Base-by-base conservation (phyloP, 1,140 invertebrate species). In the Bombus turneri region DNA sequence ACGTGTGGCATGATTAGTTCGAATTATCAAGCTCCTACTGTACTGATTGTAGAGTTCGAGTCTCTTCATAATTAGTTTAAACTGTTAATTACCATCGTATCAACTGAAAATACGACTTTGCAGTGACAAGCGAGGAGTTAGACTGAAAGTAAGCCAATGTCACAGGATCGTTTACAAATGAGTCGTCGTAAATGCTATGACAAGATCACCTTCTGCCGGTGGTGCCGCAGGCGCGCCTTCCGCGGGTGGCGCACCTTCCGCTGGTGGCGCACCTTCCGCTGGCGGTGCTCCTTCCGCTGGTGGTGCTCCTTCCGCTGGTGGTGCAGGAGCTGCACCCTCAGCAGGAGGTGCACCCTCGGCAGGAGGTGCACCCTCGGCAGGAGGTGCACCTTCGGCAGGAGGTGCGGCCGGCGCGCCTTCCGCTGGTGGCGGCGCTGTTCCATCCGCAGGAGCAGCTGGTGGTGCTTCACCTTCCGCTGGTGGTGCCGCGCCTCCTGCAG, bases 171-270 rank as follows among this genome's bases (percentile, higher is more conserved):
- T 59, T 59, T 28, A 25, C 57, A 59, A 59, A 59, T 12, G 25
- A 62, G 10, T n/a, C 12, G 28, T 62, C 8, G 12, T 62, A 62
- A 28, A 62, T 31, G n/a, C 9, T 73, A 91, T 93, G 8, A 91
- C 93, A 34, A 95, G 94, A 18, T 93, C 91, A 62, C 94, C 92
- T 85, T 93, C 94, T 47, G 93, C 88, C 18, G 94, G 91, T 39
- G 81, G 85, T 68, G 92, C 75, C 69, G 90, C 62, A 34, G 86
- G 92, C 10, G 90, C 89, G 69, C 87, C 93, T 78, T 92, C 94
- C 2, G 91, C 91, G 15, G 81, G 69, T 89, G 93, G 43, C 88
- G 93, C 90, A 34, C 85, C 91, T 85, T 95, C 95, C 15, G 93
- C 94, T n/a, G 94, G 88, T 91, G 18, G 88, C 87, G 64, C 91